Conservation (phyloP, 2,797 vertebrate species). For the Sebastes paucispinis region DNA sequence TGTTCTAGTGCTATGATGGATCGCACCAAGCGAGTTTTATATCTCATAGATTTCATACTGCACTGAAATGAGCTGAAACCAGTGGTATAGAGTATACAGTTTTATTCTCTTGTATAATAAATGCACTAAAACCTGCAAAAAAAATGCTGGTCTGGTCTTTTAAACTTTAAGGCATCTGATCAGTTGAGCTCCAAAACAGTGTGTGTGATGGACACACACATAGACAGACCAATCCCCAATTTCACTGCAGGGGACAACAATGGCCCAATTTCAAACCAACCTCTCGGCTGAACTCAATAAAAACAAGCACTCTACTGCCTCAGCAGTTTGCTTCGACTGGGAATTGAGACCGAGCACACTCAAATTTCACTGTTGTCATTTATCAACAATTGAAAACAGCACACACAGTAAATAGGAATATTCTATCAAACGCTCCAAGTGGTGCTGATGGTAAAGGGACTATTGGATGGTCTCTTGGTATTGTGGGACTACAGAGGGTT, state of each 20-base stretch:
- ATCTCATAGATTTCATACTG: constrained; percentile 12
- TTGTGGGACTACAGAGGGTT: constrained; percentile 47
- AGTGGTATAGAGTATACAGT: neutral
- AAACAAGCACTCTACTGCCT: constrained; percentile 49
- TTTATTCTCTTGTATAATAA: neutral
- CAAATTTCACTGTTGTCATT: constrained; percentile 49
- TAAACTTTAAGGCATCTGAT: neutral
- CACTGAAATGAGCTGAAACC: neutral
- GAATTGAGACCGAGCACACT: constrained; percentile 45
- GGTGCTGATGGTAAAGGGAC: constrained; percentile 45
- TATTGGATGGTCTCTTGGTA: constrained; percentile 38
- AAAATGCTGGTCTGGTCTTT: neutral
- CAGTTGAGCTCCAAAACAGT: neutral
- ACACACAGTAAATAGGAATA: constrained; percentile 42
- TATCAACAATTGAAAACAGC: constrained; percentile 49
- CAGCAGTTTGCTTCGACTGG: constrained; percentile 29
- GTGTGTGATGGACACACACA: neutral
- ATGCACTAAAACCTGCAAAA: neutral
- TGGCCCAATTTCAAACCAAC: constrained; percentile 28
- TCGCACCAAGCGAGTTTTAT: neutral
- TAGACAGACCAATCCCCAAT: neutral
- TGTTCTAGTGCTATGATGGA: neutral
- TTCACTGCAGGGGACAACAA: constrained; percentile 11
- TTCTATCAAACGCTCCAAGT: constrained; percentile 46
- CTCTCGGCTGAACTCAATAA: constrained; percentile 45